phyloP scores from a whole-genome alignment of 2,113 vertebrate genomes.

The Bagarius yarrelli region DNA sequence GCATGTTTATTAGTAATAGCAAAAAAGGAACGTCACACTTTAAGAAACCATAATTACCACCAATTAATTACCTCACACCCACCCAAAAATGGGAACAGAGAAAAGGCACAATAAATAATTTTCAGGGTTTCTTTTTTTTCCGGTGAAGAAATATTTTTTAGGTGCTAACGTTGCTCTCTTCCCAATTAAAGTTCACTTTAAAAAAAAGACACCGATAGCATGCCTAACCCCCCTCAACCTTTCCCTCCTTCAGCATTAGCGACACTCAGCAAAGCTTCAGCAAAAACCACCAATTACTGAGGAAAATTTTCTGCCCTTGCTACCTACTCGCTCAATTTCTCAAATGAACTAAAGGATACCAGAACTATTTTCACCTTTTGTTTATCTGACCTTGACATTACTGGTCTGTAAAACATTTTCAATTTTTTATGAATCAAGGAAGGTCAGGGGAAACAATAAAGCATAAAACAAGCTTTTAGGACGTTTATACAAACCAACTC shows the following conservation, averaged over 20 bases:
- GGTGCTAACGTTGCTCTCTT: conserved; percentile 18
- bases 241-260: conserved; percentile 6
- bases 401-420: neutral
- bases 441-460: neutral
- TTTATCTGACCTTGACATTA: neutral
- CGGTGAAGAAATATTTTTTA: neutral
- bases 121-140: neutral
- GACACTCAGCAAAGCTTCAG: conserved; percentile 4
- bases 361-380: neutral
- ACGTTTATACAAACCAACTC: neutral
- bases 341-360: neutral
- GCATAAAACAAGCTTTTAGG: neutral
- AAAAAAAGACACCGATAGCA: conserved; percentile 5
- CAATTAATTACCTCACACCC: conserved; percentile 18
- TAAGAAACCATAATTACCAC: conserved; percentile 34
- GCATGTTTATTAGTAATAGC: conserved; percentile 43
- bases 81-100: neutral
- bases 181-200: conserved; percentile 34
- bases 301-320: neutral
- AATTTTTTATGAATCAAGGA: neutral
- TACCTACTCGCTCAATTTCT: conserved; percentile 3
- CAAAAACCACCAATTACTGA: conserved; percentile 34
- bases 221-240: neutral
- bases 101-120: neutral
- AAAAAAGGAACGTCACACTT: conserved; percentile 22